Evolutionary conservation across 2,888 invertebrate genomes (phyloP).

Genomic region (Caenorhabditis sp.): DNA sequence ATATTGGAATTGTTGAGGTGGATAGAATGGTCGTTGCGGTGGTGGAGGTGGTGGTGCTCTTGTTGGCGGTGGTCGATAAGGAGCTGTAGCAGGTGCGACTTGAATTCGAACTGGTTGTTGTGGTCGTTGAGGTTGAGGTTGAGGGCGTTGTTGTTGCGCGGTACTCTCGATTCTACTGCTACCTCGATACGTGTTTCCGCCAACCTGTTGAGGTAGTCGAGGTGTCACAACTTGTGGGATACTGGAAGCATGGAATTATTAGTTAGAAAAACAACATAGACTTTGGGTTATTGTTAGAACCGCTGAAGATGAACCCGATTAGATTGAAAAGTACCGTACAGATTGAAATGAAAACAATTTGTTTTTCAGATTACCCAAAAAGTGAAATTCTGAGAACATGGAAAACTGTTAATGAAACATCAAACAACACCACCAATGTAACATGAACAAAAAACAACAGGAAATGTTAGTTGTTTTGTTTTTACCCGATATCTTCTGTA

Average conservation of each 20-base stretch:
- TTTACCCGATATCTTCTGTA: not conserved
- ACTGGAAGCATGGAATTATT: not conserved
- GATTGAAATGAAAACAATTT: no score
- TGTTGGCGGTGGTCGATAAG: constrained; percentile 8
- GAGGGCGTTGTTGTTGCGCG: not conserved
- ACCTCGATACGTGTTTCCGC: not conserved
- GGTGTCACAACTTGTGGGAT: not conserved
- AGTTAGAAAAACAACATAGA: no score
- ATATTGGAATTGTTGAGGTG: constrained; percentile 1
- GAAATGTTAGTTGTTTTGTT: no score
- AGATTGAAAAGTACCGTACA: no score
- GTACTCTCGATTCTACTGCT: not conserved
- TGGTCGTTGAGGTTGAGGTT: not conserved
- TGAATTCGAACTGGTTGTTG: not conserved
- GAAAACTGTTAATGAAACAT: no score
- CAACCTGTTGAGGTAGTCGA: not conserved
- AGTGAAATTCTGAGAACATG: no score
- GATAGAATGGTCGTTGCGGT: constrained; percentile 20
- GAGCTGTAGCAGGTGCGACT: constrained; percentile 1
- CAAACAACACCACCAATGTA: no score
- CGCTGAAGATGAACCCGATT: no score
- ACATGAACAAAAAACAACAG: no score
- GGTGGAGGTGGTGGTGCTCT: constrained; percentile 23
- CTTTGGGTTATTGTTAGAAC: no score
- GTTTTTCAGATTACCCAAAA: no score